Conservation (phyloP, 2,888 invertebrate species). For the Girardia tigrina region DNA sequence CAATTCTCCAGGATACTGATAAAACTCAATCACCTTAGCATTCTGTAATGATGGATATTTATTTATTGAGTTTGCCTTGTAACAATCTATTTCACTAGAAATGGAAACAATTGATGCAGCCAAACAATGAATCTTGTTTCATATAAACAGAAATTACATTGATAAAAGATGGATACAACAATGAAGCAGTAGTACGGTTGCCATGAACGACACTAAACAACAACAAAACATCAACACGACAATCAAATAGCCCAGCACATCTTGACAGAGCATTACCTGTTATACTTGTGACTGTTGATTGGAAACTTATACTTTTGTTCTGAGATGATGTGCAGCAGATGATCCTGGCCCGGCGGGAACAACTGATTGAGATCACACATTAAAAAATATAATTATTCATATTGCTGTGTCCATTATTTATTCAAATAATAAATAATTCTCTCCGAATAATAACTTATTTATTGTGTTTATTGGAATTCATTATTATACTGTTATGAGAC, state of each 20-base stretch:
- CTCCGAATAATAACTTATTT: no score
- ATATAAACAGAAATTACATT: neutral
- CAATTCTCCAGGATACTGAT: constrained; percentile 46
- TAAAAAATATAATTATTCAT: no score
- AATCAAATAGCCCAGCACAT: no score
- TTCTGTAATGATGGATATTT: constrained; percentile 40
- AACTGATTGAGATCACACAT: no score
- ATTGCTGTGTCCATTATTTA: no score
- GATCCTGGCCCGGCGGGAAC: constrained; percentile 48
- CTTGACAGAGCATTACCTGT: no score
- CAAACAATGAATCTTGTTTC: neutral
- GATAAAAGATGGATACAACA: neutral
- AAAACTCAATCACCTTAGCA: constrained; percentile 43
- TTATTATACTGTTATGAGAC: no score
- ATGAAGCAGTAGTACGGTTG: no score
- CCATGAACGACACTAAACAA: no score
- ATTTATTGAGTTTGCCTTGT: constrained; percentile 39
- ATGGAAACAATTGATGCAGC: neutral
- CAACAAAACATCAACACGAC: no score
- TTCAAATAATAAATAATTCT: no score
- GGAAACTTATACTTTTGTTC: constrained; percentile 20
- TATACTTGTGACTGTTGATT: constrained; percentile 41
- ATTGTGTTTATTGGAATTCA: no score
- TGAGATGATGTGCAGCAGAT: constrained; percentile 40
- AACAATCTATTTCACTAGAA: constrained; percentile 42